A percentile compares a stretch with the other conserved stretches of the same genome.
Evolutionary conservation across 2,797 vertebrate genomes (phyloP).

Genomic region (Onychomys arenicola): DNA sequence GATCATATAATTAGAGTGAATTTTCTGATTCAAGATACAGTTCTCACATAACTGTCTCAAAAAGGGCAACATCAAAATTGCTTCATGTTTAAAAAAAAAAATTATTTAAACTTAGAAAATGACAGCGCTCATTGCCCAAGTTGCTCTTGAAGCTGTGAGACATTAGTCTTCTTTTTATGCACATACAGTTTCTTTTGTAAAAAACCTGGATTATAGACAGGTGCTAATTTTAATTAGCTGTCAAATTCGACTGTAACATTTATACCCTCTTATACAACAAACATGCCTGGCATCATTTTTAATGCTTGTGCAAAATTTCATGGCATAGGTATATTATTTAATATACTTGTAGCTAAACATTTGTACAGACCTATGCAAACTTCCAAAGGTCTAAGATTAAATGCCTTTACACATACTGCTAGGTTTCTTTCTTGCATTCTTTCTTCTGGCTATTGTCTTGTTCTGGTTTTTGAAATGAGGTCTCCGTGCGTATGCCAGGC

Average conservation of each 20-base stretch:
- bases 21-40: slow-evolving; percentile 36
- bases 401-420: neutral
- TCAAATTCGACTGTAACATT: neutral
- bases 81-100: slow-evolving; percentile 62
- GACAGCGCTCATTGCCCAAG: slow-evolving; percentile 9
- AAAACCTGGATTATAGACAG: slow-evolving; percentile 17
- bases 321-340: neutral
- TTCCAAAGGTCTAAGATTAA: neutral
- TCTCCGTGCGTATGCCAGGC: neutral
- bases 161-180: neutral
- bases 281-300: slow-evolving; percentile 31
- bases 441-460: neutral
- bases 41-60: slow-evolving; percentile 21
- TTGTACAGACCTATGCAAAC: slow-evolving; percentile 10
- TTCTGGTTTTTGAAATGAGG: neutral
- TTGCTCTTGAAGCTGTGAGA: slow-evolving; percentile 15
- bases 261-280: slow-evolving; percentile 42
- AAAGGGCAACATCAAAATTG: slow-evolving; percentile 39
- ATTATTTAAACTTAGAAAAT: slow-evolving; percentile 61
- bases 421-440: neutral
- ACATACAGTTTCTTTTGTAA: slow-evolving; percentile 8
- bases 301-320: slow-evolving; percentile 13
- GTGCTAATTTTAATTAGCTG: slow-evolving; percentile 51
- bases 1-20: slow-evolving; percentile 30
- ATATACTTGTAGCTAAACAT: neutral